These are phyloP conservation scores for Hecatera dysodea DNA, from an alignment of 2,888 invertebrate species.

Conservation along the genomic window DNA sequence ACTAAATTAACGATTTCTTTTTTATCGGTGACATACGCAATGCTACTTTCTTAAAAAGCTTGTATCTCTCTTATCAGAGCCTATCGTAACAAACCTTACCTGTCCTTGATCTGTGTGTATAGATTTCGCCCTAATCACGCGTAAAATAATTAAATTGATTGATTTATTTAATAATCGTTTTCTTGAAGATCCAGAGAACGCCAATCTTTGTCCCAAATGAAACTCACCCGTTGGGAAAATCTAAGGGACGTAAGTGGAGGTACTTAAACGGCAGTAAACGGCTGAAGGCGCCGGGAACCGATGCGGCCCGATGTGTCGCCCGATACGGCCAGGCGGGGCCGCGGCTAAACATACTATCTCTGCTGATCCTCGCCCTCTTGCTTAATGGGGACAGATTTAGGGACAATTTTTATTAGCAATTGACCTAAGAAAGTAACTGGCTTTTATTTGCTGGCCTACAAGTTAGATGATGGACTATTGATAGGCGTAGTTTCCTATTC, in stretches of 20 bases:
- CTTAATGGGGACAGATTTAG: conserved; percentile 47
- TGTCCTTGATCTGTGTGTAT: too few species aligned
- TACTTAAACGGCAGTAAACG: conserved; percentile 73
- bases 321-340: conserved; percentile 72
- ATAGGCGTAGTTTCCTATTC: neutral
- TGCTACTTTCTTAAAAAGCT: too few species aligned
- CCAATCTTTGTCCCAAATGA: conserved; percentile 51
- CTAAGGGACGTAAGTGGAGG: conserved; percentile 64
- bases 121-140: too few species aligned
- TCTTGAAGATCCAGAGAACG: neutral
- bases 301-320: conserved; percentile 68
- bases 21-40: too few species aligned
- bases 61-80: too few species aligned
- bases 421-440: conserved; percentile 37
- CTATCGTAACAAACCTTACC: too few species aligned
- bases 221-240: conserved; percentile 55
- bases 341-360: conserved; percentile 69
- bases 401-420: conserved; percentile 48
- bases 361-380: conserved; percentile 59
- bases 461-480: neutral
- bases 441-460: conserved; percentile 7
- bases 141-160: too few species aligned
- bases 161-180: too few species aligned
- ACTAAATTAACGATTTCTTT: too few species aligned
- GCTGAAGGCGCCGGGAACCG: conserved; percentile 62